These are phyloP conservation scores for Hedychridium roseum DNA, from an alignment of 2,888 invertebrate species.

Conservation along the genomic window DNA sequence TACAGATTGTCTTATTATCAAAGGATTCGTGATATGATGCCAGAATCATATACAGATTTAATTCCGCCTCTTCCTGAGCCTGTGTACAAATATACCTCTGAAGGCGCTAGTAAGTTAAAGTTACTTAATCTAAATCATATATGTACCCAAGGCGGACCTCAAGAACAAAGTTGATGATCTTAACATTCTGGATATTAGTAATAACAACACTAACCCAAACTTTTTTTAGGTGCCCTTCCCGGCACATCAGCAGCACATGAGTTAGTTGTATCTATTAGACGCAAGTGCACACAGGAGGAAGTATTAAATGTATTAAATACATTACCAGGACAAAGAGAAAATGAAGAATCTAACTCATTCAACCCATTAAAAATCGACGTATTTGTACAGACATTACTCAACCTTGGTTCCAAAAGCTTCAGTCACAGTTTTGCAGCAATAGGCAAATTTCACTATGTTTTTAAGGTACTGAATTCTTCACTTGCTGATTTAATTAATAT, in stretches of 20 bases:
- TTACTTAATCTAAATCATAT: not conserved
- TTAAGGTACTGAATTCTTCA: no score
- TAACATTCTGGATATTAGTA: no score
- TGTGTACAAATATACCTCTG: conserved; percentile 89
- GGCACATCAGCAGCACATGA: conserved; percentile 87
- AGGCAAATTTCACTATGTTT: conserved; percentile 92
- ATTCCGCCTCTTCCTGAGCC: conserved; percentile 87
- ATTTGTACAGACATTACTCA: conserved; percentile 93
- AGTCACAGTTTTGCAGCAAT: conserved; percentile 99
- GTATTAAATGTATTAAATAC: conserved; percentile 87
- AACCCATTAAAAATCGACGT: conserved; percentile 96
- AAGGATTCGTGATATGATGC: conserved; percentile 90
- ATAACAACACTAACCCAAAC: not conserved
- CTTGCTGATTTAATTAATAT: no score
- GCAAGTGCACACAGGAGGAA: conserved; percentile 90
- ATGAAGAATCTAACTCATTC: conserved; percentile 77
- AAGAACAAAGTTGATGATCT: no score
- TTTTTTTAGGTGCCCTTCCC: conserved; percentile 73
- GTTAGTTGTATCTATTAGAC: conserved; percentile 84
- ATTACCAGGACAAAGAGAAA: conserved; percentile 81
- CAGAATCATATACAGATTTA: conserved; percentile 83
- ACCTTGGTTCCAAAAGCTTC: conserved; percentile 95
- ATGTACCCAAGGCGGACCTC: no score
- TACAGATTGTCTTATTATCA: conserved; percentile 91
- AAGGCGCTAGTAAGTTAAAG: conserved; percentile 82